Evolutionary conservation across 1,140 invertebrate species (phyloP), one percentile per base, ranked within the genome.

Genomic region (Thaumetopoea pityocampa): DNA sequence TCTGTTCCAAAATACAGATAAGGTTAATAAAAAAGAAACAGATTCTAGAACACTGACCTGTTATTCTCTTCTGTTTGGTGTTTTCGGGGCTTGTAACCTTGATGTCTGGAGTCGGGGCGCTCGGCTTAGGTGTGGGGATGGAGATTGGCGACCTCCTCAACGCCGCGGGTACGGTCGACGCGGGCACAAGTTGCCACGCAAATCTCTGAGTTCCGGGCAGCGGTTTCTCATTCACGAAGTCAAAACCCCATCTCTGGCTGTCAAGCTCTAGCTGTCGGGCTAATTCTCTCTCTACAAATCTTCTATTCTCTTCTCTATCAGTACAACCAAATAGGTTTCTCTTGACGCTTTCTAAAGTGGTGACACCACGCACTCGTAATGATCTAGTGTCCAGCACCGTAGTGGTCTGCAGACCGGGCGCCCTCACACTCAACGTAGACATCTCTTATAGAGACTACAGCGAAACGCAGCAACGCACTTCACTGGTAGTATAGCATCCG

Each of bases 1-100:
- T n/a, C n/a, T n/a, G n/a, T n/a, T n/a, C n/a, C n/a, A n/a, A n/a
- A n/a, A n/a, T n/a, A n/a, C n/a, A n/a, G n/a, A n/a, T n/a, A n/a
- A n/a, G n/a, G n/a, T n/a, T n/a, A n/a, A n/a, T n/a, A n/a, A n/a
- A n/a, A n/a, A n/a, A n/a, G n/a, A n/a, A n/a, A n/a, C n/a, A n/a
- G n/a, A 15, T n/a, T 23, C 14, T 8, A 23, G n/a, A 51, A 45
- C 18, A 73, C 72, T 66, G 24, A 84, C 80, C 80, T 84, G 80
- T 84, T 69, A 82, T 82, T 77, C 80, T 81, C 52, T 84, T 84
- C 45, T 84, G 80, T 9, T 84, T 81, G 44, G 47, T 70, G 52
- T 23, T 73, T 14, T 80, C 76, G 14, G 80, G 78, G 52, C 80
- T 82, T 8, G 69, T 68, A 12, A 73, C 62, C 59, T 76, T 78